Conservation (phyloP, 1,140 invertebrate species). For the Phthorimaea operculella region DNA sequence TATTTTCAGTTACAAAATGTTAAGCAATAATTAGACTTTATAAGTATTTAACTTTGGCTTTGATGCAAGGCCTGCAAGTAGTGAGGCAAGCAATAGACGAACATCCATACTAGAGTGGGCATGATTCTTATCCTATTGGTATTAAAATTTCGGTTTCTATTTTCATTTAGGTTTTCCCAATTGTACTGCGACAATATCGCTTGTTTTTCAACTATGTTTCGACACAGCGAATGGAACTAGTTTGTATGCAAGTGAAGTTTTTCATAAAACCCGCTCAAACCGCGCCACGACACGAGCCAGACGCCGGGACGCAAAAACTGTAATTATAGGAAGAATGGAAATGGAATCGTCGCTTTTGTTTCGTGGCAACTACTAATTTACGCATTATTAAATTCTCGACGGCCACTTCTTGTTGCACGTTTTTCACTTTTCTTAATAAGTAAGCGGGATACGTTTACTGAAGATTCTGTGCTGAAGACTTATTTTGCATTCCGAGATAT, state of each 20-base stretch:
- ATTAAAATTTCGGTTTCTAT: too few species aligned
- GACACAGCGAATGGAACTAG: slow-evolving; percentile 22
- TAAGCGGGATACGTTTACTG: too few species aligned
- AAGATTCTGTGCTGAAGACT: too few species aligned
- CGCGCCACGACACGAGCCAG: slow-evolving; percentile 8
- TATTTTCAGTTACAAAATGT: too few species aligned
- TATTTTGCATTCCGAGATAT: too few species aligned
- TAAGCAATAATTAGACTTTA: too few species aligned
- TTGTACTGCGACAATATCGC: background rate
- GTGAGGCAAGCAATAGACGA: too few species aligned
- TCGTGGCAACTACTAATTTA: slow-evolving; percentile 16
- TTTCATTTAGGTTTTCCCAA: too few species aligned
- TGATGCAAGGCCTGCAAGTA: too few species aligned
- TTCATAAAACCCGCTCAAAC: slow-evolving; percentile 25
- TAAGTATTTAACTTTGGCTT: too few species aligned
- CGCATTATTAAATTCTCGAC: slow-evolving; percentile 23
- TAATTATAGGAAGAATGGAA: slow-evolving; percentile 29
- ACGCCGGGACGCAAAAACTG: slow-evolving; percentile 21
- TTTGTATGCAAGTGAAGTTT: slow-evolving; percentile 30
- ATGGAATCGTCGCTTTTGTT: slow-evolving; percentile 22
- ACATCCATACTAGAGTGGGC: too few species aligned
- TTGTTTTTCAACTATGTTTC: slow-evolving; percentile 20
- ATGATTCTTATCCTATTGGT: too few species aligned
- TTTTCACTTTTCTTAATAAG: background rate
- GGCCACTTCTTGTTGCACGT: background rate